Evolutionary conservation across 2,888 invertebrate genomes (phyloP).

Genomic region (Odontocerum albicorne): DNA sequence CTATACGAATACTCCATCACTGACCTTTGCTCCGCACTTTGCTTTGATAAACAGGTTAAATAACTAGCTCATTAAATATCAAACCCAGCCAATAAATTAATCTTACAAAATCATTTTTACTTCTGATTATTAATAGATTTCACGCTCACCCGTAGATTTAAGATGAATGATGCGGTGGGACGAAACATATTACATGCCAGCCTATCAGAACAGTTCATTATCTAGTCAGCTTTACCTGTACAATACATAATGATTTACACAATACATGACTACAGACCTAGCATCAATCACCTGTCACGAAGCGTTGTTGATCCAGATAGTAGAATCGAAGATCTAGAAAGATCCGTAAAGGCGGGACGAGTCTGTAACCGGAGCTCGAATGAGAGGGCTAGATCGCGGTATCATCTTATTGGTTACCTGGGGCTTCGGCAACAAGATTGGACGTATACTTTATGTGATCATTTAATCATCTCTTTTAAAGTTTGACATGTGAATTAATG

Average conservation of each 20-base stretch:
- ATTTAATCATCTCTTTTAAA: slow-evolving; percentile 15
- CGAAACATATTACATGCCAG: background rate
- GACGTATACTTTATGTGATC: slow-evolving; percentile 15
- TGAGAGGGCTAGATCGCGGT: slow-evolving; percentile 13
- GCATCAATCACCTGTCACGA: slow-evolving; percentile 24
- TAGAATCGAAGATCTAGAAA: background rate
- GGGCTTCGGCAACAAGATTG: slow-evolving; percentile 7
- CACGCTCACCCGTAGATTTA: slow-evolving; percentile 6
- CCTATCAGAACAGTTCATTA: slow-evolving; percentile 11
- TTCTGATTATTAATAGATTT: slow-evolving; percentile 10
- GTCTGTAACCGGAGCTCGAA: background rate
- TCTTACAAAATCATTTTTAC: background rate
- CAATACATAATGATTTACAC: slow-evolving; percentile 9
- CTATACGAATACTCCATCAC: no score
- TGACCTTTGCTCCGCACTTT: no score
- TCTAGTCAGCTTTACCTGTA: slow-evolving; percentile 1
- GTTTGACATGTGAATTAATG: slow-evolving; percentile 7
- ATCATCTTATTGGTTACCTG: slow-evolving; percentile 12
- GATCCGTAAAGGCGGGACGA: slow-evolving; percentile 1
- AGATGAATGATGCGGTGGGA: slow-evolving; percentile 15
- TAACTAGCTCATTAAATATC: background rate
- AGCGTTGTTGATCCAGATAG: background rate
- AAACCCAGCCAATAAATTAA: background rate
- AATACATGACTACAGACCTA: slow-evolving; percentile 12
- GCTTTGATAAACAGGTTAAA: background rate